A percentile compares a stretch with the other conserved stretches of the same genome.
Conservation (phyloP, 2,113 vertebrate species). For the Pheucticus melanocephalus region DNA sequence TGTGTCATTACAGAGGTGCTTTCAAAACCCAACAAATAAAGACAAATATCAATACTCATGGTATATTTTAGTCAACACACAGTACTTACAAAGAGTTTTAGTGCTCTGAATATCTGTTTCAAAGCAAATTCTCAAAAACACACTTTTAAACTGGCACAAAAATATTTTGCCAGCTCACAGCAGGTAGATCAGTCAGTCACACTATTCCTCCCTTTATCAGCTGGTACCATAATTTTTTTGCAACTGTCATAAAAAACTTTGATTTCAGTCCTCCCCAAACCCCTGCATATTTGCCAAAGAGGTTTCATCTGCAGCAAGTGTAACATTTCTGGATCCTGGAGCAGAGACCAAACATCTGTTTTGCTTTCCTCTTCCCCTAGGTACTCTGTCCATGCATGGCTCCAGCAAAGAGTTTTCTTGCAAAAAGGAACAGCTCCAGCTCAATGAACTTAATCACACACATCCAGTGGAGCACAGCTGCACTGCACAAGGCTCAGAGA, state of each 20-base stretch:
- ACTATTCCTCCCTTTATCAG: background rate
- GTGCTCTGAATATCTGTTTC: background rate
- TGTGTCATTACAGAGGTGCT: background rate
- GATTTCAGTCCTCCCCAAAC: background rate
- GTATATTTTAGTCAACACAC: background rate
- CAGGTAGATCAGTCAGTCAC: background rate
- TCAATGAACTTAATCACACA: background rate
- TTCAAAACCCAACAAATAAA: conserved; percentile 27
- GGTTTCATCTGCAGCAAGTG: background rate
- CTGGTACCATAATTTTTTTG: background rate
- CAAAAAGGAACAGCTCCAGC: background rate
- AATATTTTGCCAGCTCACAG: background rate
- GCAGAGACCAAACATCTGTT: background rate
- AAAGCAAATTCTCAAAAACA: background rate
- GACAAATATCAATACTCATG: background rate
- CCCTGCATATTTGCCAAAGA: background rate
- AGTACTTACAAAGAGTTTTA: background rate
- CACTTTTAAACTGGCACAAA: background rate
- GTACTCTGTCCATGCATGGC: background rate
- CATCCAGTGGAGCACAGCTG: background rate
- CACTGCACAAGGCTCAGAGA: background rate
- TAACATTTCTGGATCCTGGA: background rate
- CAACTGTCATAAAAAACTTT: background rate
- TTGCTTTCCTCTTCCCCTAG: background rate
- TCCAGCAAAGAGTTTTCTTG: background rate